Percentiles rank a stretch among this genome's conserved stretches.
Conservation (phyloP, 2,113 vertebrate genomes). For the Brienomyrus brachyistius region DNA sequence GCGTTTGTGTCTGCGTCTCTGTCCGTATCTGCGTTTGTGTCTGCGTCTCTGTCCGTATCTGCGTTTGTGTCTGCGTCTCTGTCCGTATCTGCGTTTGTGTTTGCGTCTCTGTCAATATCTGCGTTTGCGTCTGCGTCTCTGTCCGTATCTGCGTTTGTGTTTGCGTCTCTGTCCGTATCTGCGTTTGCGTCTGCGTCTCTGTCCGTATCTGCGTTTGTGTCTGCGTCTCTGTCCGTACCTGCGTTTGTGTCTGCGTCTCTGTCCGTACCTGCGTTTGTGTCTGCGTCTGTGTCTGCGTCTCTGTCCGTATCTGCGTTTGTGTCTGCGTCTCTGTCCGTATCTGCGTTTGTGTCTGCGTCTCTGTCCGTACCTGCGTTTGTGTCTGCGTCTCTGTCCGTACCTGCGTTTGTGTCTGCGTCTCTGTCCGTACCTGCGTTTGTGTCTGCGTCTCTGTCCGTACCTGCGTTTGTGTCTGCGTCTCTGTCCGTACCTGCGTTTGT, state of each 20-base stretch:
- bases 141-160: too few relatives aligned
- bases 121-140: not conserved
- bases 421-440: not conserved
- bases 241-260: too few relatives aligned
- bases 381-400: too few relatives aligned
- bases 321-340: too few relatives aligned
- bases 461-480: not conserved
- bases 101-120: not conserved
- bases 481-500: too few relatives aligned
- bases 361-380: not conserved
- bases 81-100: too few relatives aligned
- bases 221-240: too few relatives aligned
- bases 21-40: not conserved
- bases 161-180: not conserved
- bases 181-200: not conserved
- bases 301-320: not conserved
- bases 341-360: not conserved
- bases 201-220: not conserved
- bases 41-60: not conserved
- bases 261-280: not conserved
- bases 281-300: too few relatives aligned
- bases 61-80: not conserved
- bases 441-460: too few relatives aligned
- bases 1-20: too few relatives aligned
- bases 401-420: too few relatives aligned